Evolutionary conservation across 2,888 invertebrate species (phyloP).

Genomic region (Schizaphis graminum): DNA sequence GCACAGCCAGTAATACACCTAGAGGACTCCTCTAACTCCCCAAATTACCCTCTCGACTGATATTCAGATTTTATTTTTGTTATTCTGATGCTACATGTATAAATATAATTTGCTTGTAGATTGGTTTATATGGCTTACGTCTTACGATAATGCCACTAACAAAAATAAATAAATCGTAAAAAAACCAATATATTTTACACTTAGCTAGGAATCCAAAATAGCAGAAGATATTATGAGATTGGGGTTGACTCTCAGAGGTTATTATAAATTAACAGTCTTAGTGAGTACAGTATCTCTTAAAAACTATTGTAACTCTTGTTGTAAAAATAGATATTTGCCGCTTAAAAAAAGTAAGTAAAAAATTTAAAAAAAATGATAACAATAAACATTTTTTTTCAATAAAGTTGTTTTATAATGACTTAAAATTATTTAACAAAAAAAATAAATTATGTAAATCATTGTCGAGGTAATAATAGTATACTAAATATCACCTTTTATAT

Average conservation of each 20-base stretch:
- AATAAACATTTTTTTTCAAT: neutral
- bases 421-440: neutral
- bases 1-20: neutral
- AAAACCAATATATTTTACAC: neutral
- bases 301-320: neutral
- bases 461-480: neutral
- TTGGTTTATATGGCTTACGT: too few relatives aligned
- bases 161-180: neutral
- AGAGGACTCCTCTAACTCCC: neutral
- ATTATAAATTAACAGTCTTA: neutral
- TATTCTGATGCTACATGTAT: neutral
- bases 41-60: neutral
- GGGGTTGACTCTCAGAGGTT: neutral
- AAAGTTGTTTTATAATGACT: neutral
- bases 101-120: neutral
- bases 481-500: too few relatives aligned
- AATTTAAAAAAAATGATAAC: too few relatives aligned
- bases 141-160: neutral
- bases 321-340: too few relatives aligned
- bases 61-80: neutral
- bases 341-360: too few relatives aligned
- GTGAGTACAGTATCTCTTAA: neutral
- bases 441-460: neutral
- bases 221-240: neutral
- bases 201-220: too few relatives aligned